Base-by-base conservation (phyloP, 2,113 vertebrate species). In the Mungos mungo region DNA sequence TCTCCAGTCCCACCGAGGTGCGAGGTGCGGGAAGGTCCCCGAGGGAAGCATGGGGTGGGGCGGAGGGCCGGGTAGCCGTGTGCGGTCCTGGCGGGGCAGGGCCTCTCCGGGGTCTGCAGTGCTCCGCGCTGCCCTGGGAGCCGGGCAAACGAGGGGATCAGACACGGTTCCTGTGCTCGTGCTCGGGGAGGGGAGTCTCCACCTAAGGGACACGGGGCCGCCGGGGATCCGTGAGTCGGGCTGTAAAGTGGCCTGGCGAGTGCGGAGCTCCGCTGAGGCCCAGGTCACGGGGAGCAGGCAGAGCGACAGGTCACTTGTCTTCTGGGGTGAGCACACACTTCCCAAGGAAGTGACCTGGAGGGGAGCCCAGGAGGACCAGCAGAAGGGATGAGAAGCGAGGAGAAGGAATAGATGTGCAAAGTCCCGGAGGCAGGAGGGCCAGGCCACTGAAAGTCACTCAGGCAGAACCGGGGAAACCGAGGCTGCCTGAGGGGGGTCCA, bases 111-210 rank as follows among this genome's bases (percentile, higher is more conserved):
- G 0, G 35, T 66, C 68, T 3, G 18, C 47, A 15, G 18, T 7
- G n/a, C 1, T 33, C 1, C 5, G 63, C 10, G 0, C 60, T 4
- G 14, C 2, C 47, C 52, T 3, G 1, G 21, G 54, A 2, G 23
- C 23, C 5, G 3, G 14, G 31, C 8, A 12, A 1, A 11, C 10
- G 16, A 14, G 29, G 23, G 52, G 8, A 3, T 4, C 27, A 19
- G 52, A n/a, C 12, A 0, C 5, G 8, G 9, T 4, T 14, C 54
- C 77, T 4, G 14, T 18, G 35, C 2, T 31, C 7, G 14, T 18
- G 35, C 2, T 31, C n/a, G 0, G 8, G 11, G 81, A 35, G 33
- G 41, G 41, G 41, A 41, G 7, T 4, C 16, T n/a, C 3, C 7
- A 5, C 35, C 16, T 38, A 1, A 4, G 7, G 52, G 27, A 14